Base-by-base conservation (phyloP, 2,113 vertebrate genomes). In the Cheilinus undulatus region DNA sequence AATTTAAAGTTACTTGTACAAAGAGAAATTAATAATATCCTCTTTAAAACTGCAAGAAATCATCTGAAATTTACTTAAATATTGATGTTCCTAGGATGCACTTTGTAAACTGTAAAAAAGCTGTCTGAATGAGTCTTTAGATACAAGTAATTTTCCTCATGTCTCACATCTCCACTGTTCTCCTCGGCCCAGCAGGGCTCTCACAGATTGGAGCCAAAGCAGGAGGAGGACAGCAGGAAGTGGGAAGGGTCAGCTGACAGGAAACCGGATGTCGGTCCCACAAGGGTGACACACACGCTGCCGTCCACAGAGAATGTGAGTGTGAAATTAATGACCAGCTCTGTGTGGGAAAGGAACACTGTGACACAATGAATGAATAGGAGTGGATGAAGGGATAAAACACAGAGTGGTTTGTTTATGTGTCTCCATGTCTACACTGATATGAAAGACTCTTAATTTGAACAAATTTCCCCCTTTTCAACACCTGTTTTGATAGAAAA, bases 271-370 rank as follows among this genome's bases (percentile, higher is more conserved):
- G 58, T 78, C 7, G 61, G 88, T 78, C 80, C 86, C 62, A 28
- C 84, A 68, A 92, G 87, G 60, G 86, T 86, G 54, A 87, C 93
- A 20, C 89, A 92, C 62, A 61, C 91, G 64, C 92, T 95, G 86
- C 95, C 93, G 72, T 82, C 93, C 73, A 80, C 86, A 63, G 91
- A 95, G 69, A 94, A 86, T 53, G 97, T 97, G 88, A 95, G 96
- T 94, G 58, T 40, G 48, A 43, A 49, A 48, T 46, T 17, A 23
- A 48, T 26, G 2, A 50, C 49, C 30, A 2, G 19, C 13, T 1
- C 52, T 28, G 28, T 28, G 2, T 58, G 43, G 53, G 56, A 49
- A 42, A 7, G 48, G 19, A 74, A 38, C 5, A n/a, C 22, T 0
- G 4, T n/a, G 40, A 13, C 17, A 1, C n/a, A 15, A n/a, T 11